Conservation (phyloP, 2,113 vertebrate genomes). For the Zeus faber region DNA sequence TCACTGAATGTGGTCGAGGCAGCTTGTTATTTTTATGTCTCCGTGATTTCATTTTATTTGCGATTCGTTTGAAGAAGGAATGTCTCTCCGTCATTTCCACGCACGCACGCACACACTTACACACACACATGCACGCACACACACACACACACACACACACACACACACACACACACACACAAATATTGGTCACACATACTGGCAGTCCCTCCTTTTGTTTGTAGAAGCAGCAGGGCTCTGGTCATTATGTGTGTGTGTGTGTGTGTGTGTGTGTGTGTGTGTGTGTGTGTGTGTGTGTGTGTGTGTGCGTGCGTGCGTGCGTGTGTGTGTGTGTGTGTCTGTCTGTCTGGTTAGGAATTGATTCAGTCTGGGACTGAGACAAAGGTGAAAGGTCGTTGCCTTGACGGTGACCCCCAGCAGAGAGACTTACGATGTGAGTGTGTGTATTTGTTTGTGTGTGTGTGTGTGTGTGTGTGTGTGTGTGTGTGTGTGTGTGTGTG, state of each 20-base stretch:
- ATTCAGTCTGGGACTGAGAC: slow-evolving; percentile 71
- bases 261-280: slow-evolving; percentile 23
- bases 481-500: neutral
- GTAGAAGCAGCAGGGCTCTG: slow-evolving; percentile 44
- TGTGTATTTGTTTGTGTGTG: neutral
- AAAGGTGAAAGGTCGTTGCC: slow-evolving; percentile 63
- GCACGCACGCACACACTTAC: neutral
- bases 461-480: slow-evolving; percentile 8
- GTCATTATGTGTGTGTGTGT: slow-evolving; percentile 36
- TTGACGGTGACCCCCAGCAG: slow-evolving; percentile 44
- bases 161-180: slow-evolving; percentile 17
- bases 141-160: slow-evolving; percentile 10
- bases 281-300: slow-evolving; percentile 26
- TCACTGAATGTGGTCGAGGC: no score
- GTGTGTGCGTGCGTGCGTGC: slow-evolving; percentile 14
- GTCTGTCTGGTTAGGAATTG: slow-evolving; percentile 72
- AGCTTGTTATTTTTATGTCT: no score
- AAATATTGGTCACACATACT: slow-evolving; percentile 17
- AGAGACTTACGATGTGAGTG: slow-evolving; percentile 8
- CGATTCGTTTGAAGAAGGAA: no score
- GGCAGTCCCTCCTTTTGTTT: slow-evolving; percentile 41
- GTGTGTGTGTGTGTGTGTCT: slow-evolving; percentile 17
- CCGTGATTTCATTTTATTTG: no score
- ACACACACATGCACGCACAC: slow-evolving; percentile 12
- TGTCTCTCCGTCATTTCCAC: no score